Evolutionary conservation across 35 echinoderm and acorn worm species (phyloP).

Genomic region (Ophiothrix spiculata): DNA sequence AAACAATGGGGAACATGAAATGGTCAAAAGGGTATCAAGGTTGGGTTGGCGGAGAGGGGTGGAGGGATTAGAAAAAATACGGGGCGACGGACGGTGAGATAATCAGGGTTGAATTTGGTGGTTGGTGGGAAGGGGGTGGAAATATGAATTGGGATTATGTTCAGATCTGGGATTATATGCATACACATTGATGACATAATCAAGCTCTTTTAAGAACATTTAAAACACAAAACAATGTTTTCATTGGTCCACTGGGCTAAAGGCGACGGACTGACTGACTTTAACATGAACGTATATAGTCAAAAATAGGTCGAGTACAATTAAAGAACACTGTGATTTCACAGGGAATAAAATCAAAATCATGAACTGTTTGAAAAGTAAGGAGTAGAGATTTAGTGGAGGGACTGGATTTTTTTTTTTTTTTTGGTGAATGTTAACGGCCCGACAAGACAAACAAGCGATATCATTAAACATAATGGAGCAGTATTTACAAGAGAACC

Average conservation of each 20-base stretch:
- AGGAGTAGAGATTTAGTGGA: neutral
- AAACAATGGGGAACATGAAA: slow-evolving; percentile 51
- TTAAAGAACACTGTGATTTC: neutral
- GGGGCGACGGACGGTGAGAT: slow-evolving; percentile 24
- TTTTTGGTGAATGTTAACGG: neutral
- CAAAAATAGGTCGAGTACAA: neutral
- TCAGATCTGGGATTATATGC: slow-evolving; percentile 17
- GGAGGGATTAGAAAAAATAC: slow-evolving; percentile 8
- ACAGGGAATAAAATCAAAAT: neutral
- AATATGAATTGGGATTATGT: slow-evolving; percentile 25
- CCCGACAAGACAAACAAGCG: slow-evolving; percentile 1
- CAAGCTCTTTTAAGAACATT: neutral
- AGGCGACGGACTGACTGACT: neutral
- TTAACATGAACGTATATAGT: too few relatives aligned
- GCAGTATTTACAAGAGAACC: slow-evolving; percentile 12
- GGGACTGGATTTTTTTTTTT: neutral
- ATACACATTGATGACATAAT: slow-evolving; percentile 18
- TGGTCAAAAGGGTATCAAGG: slow-evolving; percentile 11
- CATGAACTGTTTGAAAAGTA: neutral
- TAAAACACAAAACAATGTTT: neutral
- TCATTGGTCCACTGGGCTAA: slow-evolving; percentile 1
- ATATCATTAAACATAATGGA: neutral
- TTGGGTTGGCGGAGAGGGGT: slow-evolving; percentile 7
- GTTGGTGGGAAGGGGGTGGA: neutral
- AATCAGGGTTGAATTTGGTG: slow-evolving; percentile 8